Percentiles rank a stretch among this genome's conserved stretches.
Evolutionary conservation across 2,888 invertebrate genomes (phyloP).

Genomic region (Nemapogon koenigi): DNA sequence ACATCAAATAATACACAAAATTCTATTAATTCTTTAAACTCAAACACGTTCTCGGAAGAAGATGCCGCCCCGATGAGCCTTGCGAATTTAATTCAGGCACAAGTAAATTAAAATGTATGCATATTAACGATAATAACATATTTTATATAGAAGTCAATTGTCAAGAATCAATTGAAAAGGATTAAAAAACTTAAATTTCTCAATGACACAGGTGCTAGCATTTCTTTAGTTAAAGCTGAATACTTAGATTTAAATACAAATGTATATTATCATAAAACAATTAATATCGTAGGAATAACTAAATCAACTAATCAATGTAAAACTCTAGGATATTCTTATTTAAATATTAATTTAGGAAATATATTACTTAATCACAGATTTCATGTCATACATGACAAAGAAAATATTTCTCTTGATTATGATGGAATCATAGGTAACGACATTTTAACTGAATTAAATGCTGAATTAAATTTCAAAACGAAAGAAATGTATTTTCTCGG

Average conservation of each 20-base stretch:
- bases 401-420: constrained; percentile 17
- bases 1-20: no score
- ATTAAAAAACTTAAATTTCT: constrained; percentile 18
- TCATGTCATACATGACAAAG: constrained; percentile 20
- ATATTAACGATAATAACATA: no score
- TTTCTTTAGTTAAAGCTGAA: constrained; percentile 18
- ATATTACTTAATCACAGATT: constrained; percentile 21
- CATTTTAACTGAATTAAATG: constrained; percentile 23
- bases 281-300: constrained; percentile 22
- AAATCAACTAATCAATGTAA: no score
- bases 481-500: no score
- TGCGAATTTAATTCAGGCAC: no score
- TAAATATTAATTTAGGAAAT: constrained; percentile 18
- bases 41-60: no score
- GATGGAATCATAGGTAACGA: constrained; percentile 23
- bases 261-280: constrained; percentile 17
- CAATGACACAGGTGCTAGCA: constrained; percentile 21
- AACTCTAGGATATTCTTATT: no score
- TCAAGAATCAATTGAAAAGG: no score
- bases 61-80: no score
- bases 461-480: constrained; percentile 20
- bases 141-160: no score
- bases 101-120: no score
- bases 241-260: constrained; percentile 16
- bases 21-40: no score